phyloP scores from a whole-genome alignment of 2,113 vertebrate species.

The Ciconia stormi region DNA sequence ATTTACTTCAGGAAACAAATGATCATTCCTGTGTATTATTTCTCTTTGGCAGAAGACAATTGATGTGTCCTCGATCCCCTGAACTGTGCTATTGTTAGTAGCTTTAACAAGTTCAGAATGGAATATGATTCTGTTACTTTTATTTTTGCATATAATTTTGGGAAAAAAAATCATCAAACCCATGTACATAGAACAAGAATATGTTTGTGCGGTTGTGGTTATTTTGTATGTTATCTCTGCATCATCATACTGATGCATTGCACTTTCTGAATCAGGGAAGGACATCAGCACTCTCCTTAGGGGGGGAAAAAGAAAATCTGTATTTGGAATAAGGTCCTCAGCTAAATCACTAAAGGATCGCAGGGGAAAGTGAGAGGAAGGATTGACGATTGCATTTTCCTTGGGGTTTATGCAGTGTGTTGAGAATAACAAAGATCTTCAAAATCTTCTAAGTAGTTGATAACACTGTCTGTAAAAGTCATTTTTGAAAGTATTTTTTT shows the following conservation, averaged over 20 bases:
- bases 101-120: slow-evolving; percentile 26
- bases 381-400: background rate
- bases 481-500: background rate
- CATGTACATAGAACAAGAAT: background rate
- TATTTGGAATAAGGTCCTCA: background rate
- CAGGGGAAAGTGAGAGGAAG: background rate
- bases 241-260: background rate
- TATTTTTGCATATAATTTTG: background rate
- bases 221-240: background rate
- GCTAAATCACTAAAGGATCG: background rate
- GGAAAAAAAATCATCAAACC: background rate
- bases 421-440: background rate
- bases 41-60: slow-evolving; percentile 44
- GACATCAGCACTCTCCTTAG: background rate
- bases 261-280: background rate
- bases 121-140: background rate
- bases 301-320: background rate
- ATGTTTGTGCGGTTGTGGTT: background rate
- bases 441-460: background rate
- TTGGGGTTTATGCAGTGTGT: background rate
- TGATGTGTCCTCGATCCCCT: background rate
- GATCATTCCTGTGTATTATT: slow-evolving; percentile 14
- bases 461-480: background rate
- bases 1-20: background rate
- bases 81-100: slow-evolving; percentile 42